Conservation (phyloP, 2,888 invertebrate species). For the Agonopterix heracliana region DNA sequence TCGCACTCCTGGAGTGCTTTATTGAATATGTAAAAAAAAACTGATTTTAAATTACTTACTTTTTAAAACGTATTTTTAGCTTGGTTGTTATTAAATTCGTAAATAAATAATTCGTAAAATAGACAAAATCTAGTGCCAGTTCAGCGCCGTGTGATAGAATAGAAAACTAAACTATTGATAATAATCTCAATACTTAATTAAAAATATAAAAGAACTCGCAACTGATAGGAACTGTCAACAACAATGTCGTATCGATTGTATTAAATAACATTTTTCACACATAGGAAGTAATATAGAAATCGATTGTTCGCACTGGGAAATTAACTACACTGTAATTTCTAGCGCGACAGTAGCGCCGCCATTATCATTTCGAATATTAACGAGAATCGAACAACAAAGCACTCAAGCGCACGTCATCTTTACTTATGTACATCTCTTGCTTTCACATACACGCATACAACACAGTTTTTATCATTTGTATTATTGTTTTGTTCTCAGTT, state of each 20-base stretch:
- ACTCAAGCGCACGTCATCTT: constrained; percentile 27
- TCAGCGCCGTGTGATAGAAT: too few species aligned
- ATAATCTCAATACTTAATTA: too few species aligned
- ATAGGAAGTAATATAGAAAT: constrained; percentile 4
- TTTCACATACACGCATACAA: constrained; percentile 38
- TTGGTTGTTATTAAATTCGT: too few species aligned
- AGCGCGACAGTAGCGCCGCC: constrained; percentile 26
- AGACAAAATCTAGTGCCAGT: too few species aligned
- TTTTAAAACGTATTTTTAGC: too few species aligned
- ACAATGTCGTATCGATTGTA: neutral
- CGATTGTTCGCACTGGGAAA: constrained; percentile 9
- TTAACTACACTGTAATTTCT: constrained; percentile 16
- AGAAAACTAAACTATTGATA: too few species aligned
- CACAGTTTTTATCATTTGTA: neutral
- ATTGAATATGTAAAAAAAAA: too few species aligned
- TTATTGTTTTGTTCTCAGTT: neutral
- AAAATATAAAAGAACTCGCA: too few species aligned
- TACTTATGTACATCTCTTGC: constrained; percentile 32
- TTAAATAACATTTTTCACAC: neutral
- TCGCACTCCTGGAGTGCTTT: too few species aligned
- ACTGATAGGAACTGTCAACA: neutral
- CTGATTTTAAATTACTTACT: too few species aligned
- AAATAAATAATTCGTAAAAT: too few species aligned
- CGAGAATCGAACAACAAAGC: constrained; percentile 30
- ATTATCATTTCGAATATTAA: constrained; percentile 26